Evolutionary conservation across 2,888 invertebrate species (phyloP).

Genomic region (Thymelicus sylvestris): DNA sequence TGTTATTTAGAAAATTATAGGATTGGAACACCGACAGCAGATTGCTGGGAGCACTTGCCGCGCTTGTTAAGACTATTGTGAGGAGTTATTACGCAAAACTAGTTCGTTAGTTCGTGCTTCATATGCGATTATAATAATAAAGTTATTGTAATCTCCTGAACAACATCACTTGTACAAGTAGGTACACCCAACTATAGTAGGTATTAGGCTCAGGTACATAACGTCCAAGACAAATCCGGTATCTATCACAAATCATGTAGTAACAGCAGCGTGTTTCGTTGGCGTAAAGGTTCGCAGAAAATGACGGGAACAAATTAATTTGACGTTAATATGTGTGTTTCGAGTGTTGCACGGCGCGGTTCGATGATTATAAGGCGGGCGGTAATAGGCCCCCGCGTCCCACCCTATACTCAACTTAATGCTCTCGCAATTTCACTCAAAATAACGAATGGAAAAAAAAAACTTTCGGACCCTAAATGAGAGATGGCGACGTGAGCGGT

Average conservation of each 20-base stretch:
- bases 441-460: conserved; percentile 82
- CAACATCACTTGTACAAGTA: no score
- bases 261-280: conserved; percentile 19
- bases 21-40: conserved; percentile 68
- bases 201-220: no score
- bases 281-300: conserved; percentile 36
- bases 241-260: conserved; percentile 36
- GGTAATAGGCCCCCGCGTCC: conserved; percentile 75
- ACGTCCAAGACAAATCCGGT: neutral
- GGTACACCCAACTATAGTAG: no score
- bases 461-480: conserved; percentile 69
- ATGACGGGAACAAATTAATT: conserved; percentile 75
- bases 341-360: conserved; percentile 59
- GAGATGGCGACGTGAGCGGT: conserved; percentile 69
- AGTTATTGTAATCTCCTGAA: conserved; percentile 20
- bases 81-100: conserved; percentile 34
- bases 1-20: conserved; percentile 78
- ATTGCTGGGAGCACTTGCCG: conserved; percentile 51
- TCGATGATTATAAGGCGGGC: conserved; percentile 78
- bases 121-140: conserved; percentile 20
- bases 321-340: conserved; percentile 56
- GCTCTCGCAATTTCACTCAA: conserved; percentile 84
- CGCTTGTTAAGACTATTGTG: conserved; percentile 37
- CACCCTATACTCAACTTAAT: conserved; percentile 84
- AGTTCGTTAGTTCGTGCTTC: conserved; percentile 33